These are phyloP conservation scores for Amphimallon solstitiale DNA, from an alignment of 2,888 invertebrate genomes.

Conservation along the genomic window DNA sequence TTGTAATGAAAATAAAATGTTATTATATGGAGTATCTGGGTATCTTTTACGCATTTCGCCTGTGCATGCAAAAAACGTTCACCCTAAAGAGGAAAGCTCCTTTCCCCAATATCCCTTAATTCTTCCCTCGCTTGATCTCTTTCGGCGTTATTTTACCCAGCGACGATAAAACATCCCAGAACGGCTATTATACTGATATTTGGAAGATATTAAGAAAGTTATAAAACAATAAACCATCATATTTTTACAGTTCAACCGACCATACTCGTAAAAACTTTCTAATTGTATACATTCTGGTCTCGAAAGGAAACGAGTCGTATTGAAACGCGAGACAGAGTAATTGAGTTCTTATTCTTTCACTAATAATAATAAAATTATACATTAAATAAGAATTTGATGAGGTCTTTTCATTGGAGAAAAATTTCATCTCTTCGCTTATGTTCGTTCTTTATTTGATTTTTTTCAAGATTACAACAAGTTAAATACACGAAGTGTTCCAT, in stretches of 20 bases:
- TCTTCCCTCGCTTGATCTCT: conserved; percentile 1
- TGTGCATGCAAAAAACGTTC: conserved; percentile 22
- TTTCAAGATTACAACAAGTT: too few relatives aligned
- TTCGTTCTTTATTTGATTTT: too few relatives aligned
- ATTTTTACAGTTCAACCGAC: conserved; percentile 45
- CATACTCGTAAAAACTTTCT: conserved; percentile 43
- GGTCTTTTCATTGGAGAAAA: too few relatives aligned
- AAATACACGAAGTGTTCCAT: too few relatives aligned
- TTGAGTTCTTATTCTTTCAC: too few relatives aligned
- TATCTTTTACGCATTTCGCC: conserved; percentile 4
- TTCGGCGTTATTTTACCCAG: conserved; percentile 17
- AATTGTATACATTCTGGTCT: conserved; percentile 19
- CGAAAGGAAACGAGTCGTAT: too few relatives aligned
- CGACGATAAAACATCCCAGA: conserved; percentile 34
- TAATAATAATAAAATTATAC: too few relatives aligned
- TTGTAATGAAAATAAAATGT: conserved; percentile 26
- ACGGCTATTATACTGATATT: conserved; percentile 40
- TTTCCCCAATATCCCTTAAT: conserved; percentile 11
- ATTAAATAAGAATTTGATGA: too few relatives aligned
- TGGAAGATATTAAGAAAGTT: conserved; percentile 45
- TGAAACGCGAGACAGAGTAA: too few relatives aligned
- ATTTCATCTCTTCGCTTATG: too few relatives aligned
- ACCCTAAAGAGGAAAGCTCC: not conserved
- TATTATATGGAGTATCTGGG: conserved; percentile 19
- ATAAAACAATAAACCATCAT: conserved; percentile 47